Conservation (phyloP, 2,888 invertebrate genomes). For the Heliconius ethilla region DNA sequence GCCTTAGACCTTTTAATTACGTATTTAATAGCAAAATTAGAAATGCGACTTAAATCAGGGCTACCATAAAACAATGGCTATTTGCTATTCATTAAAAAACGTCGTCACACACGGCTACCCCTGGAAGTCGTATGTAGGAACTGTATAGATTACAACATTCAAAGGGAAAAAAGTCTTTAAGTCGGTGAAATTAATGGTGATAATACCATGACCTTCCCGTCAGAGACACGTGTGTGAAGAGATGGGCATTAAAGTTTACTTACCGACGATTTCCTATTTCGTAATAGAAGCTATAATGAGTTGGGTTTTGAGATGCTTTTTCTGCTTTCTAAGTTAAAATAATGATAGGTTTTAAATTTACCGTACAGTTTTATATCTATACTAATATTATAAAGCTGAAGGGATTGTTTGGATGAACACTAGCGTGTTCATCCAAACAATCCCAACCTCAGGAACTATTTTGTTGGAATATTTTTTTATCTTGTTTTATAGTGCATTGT, state of each 20-base stretch:
- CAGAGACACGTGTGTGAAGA: conserved; percentile 26
- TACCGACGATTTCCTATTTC: conserved; percentile 33
- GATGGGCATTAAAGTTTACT: conserved; percentile 35
- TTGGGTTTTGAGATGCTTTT: conserved; percentile 1
- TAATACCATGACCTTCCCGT: neutral
- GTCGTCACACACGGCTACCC: conserved; percentile 56
- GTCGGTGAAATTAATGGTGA: neutral
- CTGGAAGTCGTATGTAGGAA: conserved; percentile 12
- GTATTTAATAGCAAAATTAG: conserved; percentile 57
- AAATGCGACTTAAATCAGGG: conserved; percentile 57
- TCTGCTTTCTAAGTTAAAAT: neutral
- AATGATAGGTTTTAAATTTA: conserved; percentile 4
- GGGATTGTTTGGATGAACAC: neutral
- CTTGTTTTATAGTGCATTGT: too few relatives aligned
- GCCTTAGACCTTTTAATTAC: conserved; percentile 43
- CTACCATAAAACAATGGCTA: conserved; percentile 49
- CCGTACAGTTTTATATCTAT: neutral
- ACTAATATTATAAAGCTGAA: neutral
- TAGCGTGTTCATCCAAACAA: too few relatives aligned
- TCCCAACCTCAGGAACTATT: neutral
- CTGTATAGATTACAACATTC: neutral
- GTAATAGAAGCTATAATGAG: conserved; percentile 21
- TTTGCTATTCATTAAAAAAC: conserved; percentile 60
- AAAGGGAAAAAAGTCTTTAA: conserved; percentile 19
- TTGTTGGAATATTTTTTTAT: neutral